Conservation (phyloP, 35 echinoderm and acorn worm species). For the Ophioderma brevispina region DNA sequence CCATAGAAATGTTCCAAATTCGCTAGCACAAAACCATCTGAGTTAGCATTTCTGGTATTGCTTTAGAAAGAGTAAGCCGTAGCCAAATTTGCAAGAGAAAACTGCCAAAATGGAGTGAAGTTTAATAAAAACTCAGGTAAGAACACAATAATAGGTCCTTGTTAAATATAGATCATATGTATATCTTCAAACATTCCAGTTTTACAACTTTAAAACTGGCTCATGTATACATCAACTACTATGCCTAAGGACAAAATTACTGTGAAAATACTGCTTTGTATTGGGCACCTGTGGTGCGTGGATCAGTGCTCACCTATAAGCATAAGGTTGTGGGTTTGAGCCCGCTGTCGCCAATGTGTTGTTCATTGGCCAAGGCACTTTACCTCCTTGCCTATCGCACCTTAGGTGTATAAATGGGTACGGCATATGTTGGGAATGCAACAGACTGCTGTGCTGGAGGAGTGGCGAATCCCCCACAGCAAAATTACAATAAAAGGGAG, state of each 20-base stretch:
- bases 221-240: not conserved
- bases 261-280: not conserved
- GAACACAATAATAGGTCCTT: not conserved
- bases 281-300: not conserved
- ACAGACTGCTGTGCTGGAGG: too few species aligned
- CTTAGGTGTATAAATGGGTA: too few species aligned
- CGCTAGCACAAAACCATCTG: too few species aligned
- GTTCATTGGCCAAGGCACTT: too few species aligned
- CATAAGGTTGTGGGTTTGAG: too few species aligned
- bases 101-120: conserved; percentile 45
- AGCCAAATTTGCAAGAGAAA: conserved; percentile 36
- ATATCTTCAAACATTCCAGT: not conserved
- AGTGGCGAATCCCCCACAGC: too few species aligned
- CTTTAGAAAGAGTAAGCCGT: conserved; percentile 40
- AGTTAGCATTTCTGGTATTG: too few species aligned
- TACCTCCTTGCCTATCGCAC: too few species aligned
- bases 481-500: too few species aligned
- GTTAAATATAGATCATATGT: not conserved
- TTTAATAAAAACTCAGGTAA: conserved; percentile 50
- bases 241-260: not conserved
- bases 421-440: too few species aligned
- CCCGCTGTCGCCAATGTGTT: too few species aligned
- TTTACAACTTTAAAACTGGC: not conserved
- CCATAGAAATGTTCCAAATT: too few species aligned
- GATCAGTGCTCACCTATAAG: not conserved